Base-by-base conservation (phyloP, 2,797 vertebrate species). In the Hypotaenidia philippensis region DNA sequence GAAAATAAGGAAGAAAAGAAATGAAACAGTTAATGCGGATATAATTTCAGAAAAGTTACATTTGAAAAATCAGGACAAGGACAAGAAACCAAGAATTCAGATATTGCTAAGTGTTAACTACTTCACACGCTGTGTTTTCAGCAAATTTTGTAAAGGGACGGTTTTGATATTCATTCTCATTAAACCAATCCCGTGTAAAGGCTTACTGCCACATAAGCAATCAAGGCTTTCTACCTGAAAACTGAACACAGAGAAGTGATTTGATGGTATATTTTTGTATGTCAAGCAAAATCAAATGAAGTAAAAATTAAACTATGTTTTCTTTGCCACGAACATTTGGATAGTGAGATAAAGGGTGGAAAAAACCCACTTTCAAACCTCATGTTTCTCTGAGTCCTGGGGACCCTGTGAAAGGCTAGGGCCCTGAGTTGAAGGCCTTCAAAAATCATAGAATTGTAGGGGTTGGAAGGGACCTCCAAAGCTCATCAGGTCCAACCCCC, bases 311-410 rank as follows among this genome's bases (percentile, higher is more conserved):
- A 49, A 63, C 8, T 22, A 38, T 6, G 2, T 60, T 44, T 64
- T 38, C 4, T 44, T 55, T 36, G 32, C 10, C 22, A 20, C 12
- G 47, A 52, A 19, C 5, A 7, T 78, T 68, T 44, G 12, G 23
- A 49, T 9, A 13, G 4, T 3, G 7, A 6, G 5, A 3, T 22
- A 65, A 70, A 59, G 18, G 7, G 29, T 17, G 2, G 2, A 2
- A 0, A 4, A 47, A 45, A 55, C 2, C 2, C 6, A 16, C 40
- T 61, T 85, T 60, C 31, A 71, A 49, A 84, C 71, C 11, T 36
- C 16, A 1, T 21, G 13, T 32, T 81, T 31, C 41, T 66, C 36
- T 60, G 32, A 26, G 5, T 50, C 23, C 14, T 64, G 15, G 49
- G 49, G 20, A 32, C 56, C 36, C 60, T 65, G 38, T 19, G 60